These are phyloP conservation scores for Microcebus jonahi DNA, from an alignment of 2,113 vertebrate species.

Conservation along the genomic window DNA sequence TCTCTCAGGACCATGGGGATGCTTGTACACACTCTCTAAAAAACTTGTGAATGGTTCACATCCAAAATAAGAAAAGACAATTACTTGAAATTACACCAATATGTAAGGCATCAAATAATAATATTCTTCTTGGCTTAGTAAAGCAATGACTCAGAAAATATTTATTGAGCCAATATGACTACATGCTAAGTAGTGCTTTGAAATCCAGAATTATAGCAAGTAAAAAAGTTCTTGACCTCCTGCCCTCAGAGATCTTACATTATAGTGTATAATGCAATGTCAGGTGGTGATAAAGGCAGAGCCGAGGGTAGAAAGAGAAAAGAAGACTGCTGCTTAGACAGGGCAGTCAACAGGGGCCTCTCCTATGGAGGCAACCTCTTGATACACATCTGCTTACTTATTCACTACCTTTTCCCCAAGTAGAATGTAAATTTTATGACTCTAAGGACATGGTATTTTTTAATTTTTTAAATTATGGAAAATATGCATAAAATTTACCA, in stretches of 20 bases:
- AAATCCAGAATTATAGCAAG: neutral
- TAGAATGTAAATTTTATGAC: neutral
- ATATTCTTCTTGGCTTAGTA: neutral
- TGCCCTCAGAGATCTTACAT: neutral
- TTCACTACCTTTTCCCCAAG: neutral
- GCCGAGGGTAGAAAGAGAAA: neutral
- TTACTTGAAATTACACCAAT: constrained; percentile 20
- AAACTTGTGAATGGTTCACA: neutral
- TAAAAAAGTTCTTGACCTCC: neutral
- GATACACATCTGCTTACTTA: neutral
- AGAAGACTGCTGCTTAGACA: accelerated
- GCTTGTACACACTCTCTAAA: neutral
- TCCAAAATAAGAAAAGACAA: neutral
- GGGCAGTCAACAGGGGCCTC: neutral
- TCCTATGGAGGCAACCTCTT: neutral
- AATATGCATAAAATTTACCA: neutral
- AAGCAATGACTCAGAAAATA: neutral
- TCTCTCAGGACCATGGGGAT: neutral
- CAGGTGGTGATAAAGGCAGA: neutral
- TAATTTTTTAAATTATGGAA: neutral
- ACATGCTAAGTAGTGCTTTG: neutral
- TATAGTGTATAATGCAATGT: neutral
- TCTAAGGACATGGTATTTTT: neutral
- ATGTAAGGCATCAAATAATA: neutral
- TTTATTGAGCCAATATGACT: neutral